phyloP scores from a whole-genome alignment of 2,888 invertebrate genomes.

The Netelia inedita region DNA sequence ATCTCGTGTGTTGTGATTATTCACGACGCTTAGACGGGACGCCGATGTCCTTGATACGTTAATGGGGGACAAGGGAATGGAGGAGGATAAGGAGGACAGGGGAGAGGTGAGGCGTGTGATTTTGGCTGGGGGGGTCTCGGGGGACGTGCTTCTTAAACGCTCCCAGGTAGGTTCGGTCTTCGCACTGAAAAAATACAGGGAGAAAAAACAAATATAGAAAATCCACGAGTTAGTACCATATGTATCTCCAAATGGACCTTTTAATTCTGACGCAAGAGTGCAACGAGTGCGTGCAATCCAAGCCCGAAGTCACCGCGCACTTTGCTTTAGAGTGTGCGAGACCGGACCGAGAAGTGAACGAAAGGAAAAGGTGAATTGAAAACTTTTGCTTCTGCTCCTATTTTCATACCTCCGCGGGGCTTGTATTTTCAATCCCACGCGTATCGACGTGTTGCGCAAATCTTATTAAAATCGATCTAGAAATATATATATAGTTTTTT shows the following conservation, averaged over 20 bases:
- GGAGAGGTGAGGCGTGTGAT: slow-evolving; percentile 84
- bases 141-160: slow-evolving; percentile 81
- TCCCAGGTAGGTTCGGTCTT: slow-evolving; percentile 82
- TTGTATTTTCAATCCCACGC: slow-evolving; percentile 28
- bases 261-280: slow-evolving; percentile 58
- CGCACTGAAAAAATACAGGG: slow-evolving; percentile 77
- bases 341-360: slow-evolving; percentile 12
- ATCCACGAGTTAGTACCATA: slow-evolving; percentile 8
- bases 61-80: slow-evolving; percentile 79
- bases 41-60: slow-evolving; percentile 86
- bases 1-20: slow-evolving; percentile 87
- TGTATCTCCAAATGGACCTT: slow-evolving; percentile 15
- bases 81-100: slow-evolving; percentile 83
- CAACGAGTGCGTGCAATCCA: slow-evolving; percentile 55
- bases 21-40: slow-evolving; percentile 83
- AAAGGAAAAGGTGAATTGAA: slow-evolving; percentile 46
- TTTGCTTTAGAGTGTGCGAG: background rate
- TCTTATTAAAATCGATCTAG: background rate
- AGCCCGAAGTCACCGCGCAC: background rate
- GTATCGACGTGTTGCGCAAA: slow-evolving; percentile 13
- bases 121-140: slow-evolving; percentile 82
- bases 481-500: background rate
- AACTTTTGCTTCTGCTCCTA: background rate
- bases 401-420: background rate
- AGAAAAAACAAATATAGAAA: slow-evolving; percentile 61